Conservation (phyloP, 2,888 invertebrate genomes). For the Leucoma salicis region DNA sequence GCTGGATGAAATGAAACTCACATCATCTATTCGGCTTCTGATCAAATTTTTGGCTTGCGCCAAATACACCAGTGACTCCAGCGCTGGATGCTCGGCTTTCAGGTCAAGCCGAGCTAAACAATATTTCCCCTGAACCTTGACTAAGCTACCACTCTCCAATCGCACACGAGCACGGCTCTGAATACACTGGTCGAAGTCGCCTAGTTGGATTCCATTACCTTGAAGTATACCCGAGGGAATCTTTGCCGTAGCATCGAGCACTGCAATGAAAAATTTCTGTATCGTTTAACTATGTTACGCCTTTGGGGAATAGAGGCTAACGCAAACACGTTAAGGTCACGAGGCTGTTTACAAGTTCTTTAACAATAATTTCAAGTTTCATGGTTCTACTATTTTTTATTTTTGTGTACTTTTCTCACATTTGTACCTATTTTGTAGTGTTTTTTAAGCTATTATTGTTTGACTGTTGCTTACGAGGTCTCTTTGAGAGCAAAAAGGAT, state of each 20-base stretch:
- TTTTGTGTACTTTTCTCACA: no score
- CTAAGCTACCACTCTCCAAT: constrained; percentile 80
- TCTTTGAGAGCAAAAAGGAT: no score
- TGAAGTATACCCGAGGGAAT: constrained; percentile 85
- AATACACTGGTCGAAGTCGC: constrained; percentile 87
- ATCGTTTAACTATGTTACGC: constrained; percentile 42
- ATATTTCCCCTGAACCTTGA: constrained; percentile 86
- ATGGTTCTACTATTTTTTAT: not conserved
- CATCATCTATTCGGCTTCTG: constrained; percentile 84
- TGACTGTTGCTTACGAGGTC: no score
- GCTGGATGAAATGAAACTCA: constrained; percentile 59
- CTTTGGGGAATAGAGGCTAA: constrained; percentile 32
- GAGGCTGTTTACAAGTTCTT: constrained; percentile 18
- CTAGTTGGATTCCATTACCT: constrained; percentile 87
- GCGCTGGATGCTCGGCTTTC: constrained; percentile 79
- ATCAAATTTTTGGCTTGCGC: constrained; percentile 85
- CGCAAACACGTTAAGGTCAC: constrained; percentile 26
- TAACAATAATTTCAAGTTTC: constrained; percentile 9
- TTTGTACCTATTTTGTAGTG: no score
- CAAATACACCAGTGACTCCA: constrained; percentile 84
- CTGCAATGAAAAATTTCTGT: constrained; percentile 67
- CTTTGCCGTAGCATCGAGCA: constrained; percentile 88
- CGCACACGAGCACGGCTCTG: constrained; percentile 83
- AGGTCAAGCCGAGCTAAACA: constrained; percentile 86
- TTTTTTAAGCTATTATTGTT: no score